Evolutionary conservation across 2,113 vertebrate genomes (phyloP).

Genomic region (Naja naja): DNA sequence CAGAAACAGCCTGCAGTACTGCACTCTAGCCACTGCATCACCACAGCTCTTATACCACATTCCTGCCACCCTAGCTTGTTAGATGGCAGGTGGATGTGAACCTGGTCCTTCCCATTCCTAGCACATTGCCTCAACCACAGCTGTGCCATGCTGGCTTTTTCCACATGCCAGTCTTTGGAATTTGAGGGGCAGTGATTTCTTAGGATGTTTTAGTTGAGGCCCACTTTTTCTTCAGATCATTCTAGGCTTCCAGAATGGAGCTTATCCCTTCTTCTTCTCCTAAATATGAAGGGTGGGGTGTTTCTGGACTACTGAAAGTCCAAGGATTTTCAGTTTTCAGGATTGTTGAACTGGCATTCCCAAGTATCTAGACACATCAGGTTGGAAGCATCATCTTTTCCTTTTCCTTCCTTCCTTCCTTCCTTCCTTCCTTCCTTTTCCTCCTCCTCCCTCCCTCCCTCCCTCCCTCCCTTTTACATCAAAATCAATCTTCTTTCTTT

Average conservation of each 20-base stretch:
- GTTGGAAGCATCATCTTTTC: neutral
- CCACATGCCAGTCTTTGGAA: neutral
- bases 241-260: neutral
- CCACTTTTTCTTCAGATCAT: neutral
- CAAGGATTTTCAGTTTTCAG: neutral
- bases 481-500: no score
- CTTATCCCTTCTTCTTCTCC: neutral
- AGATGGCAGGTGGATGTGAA: neutral
- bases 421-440: neutral
- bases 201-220: neutral
- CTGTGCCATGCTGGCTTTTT: neutral
- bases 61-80: neutral
- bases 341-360: neutral
- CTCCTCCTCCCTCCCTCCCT: neutral
- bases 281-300: neutral
- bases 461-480: no score
- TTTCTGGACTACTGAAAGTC: rapidly evolving
- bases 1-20: no score
- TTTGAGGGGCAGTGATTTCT: neutral
- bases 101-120: neutral
- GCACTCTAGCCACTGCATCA: no score
- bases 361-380: neutral
- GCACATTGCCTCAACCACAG: neutral
- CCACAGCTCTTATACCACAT: neutral
- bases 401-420: no score